Base-by-base conservation (phyloP, 92 coral and sea anemone genomes). In the Palythoa caribaeorum region DNA sequence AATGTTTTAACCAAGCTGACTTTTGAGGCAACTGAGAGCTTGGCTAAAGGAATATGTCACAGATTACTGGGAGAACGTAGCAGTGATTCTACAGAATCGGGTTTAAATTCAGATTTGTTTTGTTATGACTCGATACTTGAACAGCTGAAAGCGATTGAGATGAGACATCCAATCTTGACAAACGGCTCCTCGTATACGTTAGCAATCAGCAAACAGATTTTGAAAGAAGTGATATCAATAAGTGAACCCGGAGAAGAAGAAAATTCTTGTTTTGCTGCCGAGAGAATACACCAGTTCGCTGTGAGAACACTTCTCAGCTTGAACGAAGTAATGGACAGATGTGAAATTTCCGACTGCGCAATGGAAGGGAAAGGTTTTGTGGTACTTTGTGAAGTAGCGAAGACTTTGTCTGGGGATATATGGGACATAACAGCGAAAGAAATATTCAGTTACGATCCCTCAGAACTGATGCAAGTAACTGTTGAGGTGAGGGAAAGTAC, bases 321-420 rank as follows among this genome's bases (percentile, higher is more conserved):
- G 6, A 53, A 53, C 1, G 73, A 81, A 8, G 35, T 20, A 14
- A 47, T 81, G 65, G 84, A 81, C 6, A 35, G 66, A 1, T 16
- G 44, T 14, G 76, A 81, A 35, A n/a, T 63, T 5, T 38, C 74
- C 15, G 19, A 48, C 9, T 63, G 74, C 55, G 57, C 20, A 19
- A 5, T 70, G 39, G 86, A 81, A 44, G 62, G 60, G 11, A 51
- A 81, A 15, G 86, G 86, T 1, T 14, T 81, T 53, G 74, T 65
- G 48, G 86, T 74, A 15, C 86, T 81, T 48, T 81, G 76, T 71
- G 86, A 81, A 19, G 86, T 81, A 12, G 76, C 52, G 48, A 65
- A 20, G 13, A 55, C 86, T 14, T 75, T 81, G 19, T 81, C 86
- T 38, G 75, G 50, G 39, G 86, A 81, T 28, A 16, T 81, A 3